Evolutionary conservation across 2,113 vertebrate species (phyloP), one percentile per base, ranked within the genome.

Genomic region (Vidua macroura): DNA sequence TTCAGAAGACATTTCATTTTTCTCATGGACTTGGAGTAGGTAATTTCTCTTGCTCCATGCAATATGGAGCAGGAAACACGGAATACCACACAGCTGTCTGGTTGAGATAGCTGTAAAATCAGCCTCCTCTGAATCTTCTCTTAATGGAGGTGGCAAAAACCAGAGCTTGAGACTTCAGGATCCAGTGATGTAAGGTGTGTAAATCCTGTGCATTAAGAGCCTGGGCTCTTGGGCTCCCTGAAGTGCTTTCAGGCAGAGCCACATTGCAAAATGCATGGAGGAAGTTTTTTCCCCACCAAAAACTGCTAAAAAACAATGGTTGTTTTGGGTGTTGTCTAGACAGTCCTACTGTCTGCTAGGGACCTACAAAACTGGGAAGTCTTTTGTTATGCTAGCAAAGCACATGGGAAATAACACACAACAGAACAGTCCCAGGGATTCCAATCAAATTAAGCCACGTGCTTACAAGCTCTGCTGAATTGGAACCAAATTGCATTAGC

Each of bases 391-490:
- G 31, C 21, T 78, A 27, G 56, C 27, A 78, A 88, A 88, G 24
- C 83, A 67, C 8, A 1, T 52, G 16, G 46, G 89, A 92, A 93
- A 84, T 69, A 92, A 64, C 64, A 84, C 62, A 64, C 27, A 68
- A 3, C 0, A 0, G n/a, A 28, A 68, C 69, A 43, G 49, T 68
- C 62, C 53, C 83, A 63, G 77, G 56, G 83, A 79, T 76, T 95
- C 81, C 74, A 79, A 78, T 53, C 69, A 89, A 91, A 95, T 87
- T 89, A 76, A 91, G 49, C 49, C 68, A 37, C 12, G 18, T 56
- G 53, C 74, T 93, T 89, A 84, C 73, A 75, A 24, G 91, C 91
- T 92, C 86, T 96, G 91, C 81, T 95, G 88, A 95, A 5, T 92
- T 77, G 88, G 69, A 94, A 94, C 77, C 31, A 76, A 39, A 66